Conservation (phyloP, 2,113 vertebrate species). For the Bos javanicus region DNA sequence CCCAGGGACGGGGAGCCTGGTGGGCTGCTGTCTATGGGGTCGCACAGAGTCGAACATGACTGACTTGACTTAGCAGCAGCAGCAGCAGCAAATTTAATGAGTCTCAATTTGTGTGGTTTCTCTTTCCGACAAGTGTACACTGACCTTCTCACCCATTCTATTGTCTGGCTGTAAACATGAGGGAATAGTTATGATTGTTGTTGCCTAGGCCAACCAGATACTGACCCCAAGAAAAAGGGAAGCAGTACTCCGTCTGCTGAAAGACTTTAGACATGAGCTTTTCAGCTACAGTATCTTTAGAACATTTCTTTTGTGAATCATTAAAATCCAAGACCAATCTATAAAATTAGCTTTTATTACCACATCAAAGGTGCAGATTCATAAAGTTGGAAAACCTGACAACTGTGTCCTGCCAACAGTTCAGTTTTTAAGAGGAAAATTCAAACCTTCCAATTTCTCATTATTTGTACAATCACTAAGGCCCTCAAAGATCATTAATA, state of each 20-base stretch:
- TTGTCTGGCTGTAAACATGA: neutral
- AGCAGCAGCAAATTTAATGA: neutral
- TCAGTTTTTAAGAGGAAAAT: conserved; percentile 38
- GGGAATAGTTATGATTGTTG: neutral
- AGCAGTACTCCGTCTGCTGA: neutral
- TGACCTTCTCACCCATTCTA: neutral
- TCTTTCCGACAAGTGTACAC: neutral
- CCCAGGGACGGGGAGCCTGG: no score
- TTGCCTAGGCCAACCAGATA: neutral
- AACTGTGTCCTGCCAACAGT: conserved; percentile 3
- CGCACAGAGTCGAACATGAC: no score
- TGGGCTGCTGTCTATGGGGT: no score
- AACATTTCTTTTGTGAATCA: neutral
- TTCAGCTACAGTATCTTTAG: neutral
- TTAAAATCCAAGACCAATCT: conserved; percentile 32
- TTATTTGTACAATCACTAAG: neutral
- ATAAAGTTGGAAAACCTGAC: conserved; percentile 16
- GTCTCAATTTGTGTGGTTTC: neutral
- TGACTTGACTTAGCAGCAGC: no score
- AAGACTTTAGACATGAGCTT: neutral
- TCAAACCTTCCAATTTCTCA: neutral
- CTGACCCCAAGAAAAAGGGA: neutral
- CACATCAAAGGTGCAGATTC: conserved; percentile 35
- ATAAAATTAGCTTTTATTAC: conserved; percentile 24
- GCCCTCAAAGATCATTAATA: neutral